Percentiles rank a stretch among this genome's conserved stretches.
These are phyloP conservation scores for Probaryconus sp. DNA, from an alignment of 1,140 invertebrate species.

Conservation along the genomic window DNA sequence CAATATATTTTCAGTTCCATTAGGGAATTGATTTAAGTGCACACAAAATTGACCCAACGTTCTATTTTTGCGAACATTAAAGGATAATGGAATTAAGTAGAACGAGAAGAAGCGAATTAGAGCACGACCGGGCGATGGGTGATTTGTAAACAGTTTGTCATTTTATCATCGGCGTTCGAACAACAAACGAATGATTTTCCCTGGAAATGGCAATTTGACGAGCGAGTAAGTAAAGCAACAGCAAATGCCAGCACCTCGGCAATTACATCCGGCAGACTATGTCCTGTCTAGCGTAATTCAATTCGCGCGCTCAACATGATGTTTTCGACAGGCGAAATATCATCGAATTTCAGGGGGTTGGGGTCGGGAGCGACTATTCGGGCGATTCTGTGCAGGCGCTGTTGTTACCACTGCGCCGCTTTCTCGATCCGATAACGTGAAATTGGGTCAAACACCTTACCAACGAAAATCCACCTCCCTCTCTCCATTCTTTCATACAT, in stretches of 20 bases:
- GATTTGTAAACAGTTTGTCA: conserved; percentile 42
- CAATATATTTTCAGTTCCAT: too few species aligned
- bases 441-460: conserved; percentile 56
- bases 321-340: conserved; percentile 53
- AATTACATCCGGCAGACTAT: conserved; percentile 55
- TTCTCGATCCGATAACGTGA: conserved; percentile 41
- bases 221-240: conserved; percentile 24
- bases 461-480: conserved; percentile 35
- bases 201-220: conserved; percentile 40
- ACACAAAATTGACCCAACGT: too few species aligned
- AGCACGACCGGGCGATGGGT: too few species aligned
- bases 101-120: background rate
- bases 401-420: conserved; percentile 45
- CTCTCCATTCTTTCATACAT: too few species aligned
- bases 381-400: background rate
- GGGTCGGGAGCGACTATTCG: background rate
- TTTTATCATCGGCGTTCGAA: conserved; percentile 22
- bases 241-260: conserved; percentile 49
- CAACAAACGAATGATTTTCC: conserved; percentile 16
- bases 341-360: conserved; percentile 38
- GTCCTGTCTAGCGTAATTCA: conserved; percentile 58
- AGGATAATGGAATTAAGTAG: background rate
- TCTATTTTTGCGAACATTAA: too few species aligned
- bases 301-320: conserved; percentile 56
- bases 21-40: too few species aligned